Evolutionary conservation across 2,888 invertebrate species (phyloP).

Genomic region (Bellardia pandia): DNA sequence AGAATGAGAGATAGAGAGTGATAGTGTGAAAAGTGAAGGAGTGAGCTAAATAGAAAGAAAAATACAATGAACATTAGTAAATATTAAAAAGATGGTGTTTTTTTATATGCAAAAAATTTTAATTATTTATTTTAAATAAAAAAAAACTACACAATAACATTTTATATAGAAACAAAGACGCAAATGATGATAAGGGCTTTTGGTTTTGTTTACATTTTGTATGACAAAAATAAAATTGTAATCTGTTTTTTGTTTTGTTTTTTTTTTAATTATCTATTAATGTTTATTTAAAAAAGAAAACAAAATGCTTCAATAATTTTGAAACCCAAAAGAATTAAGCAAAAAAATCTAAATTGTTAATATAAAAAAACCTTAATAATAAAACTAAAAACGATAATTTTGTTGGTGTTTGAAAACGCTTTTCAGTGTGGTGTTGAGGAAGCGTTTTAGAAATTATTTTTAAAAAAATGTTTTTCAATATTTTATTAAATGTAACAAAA

Average conservation of each 20-base stretch:
- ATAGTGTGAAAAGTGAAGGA: not conserved
- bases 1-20: conserved; percentile 6
- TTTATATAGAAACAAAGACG: conserved; percentile 67
- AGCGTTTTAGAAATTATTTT: conserved; percentile 26
- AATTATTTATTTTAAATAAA: conserved; percentile 35
- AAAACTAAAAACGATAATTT: conserved; percentile 58
- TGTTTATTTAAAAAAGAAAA: conserved; percentile 61
- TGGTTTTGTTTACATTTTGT: conserved; percentile 42
- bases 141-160: conserved; percentile 57
- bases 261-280: conserved; percentile 62
- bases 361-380: conserved; percentile 68
- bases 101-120: conserved; percentile 45
- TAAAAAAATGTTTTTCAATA: conserved; percentile 35
- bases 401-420: conserved; percentile 35
- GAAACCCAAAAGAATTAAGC: conserved; percentile 47
- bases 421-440: not conserved
- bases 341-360: conserved; percentile 48
- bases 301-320: conserved; percentile 63
- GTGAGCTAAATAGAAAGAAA: conserved; percentile 16
- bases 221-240: conserved; percentile 64
- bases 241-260: conserved; percentile 41
- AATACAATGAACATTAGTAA: conserved; percentile 58
- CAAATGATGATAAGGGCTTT: conserved; percentile 72
- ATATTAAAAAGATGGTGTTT: conserved; percentile 30
- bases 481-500: conserved; percentile 68